Base-by-base conservation (phyloP, 2,113 vertebrate genomes). In the Herpetotheres cachinnans region DNA sequence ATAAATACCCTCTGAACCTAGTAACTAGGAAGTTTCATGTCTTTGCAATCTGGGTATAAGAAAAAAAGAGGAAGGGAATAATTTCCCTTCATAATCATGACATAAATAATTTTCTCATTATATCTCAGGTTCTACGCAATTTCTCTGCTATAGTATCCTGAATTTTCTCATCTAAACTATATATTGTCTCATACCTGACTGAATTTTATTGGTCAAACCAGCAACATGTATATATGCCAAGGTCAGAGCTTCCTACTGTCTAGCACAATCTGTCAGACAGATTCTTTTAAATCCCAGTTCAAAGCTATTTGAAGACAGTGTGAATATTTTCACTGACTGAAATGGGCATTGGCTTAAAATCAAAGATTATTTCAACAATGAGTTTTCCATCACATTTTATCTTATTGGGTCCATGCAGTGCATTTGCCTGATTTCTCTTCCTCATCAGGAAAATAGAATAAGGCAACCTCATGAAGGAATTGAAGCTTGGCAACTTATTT, bases 311-410 rank as follows among this genome's bases (percentile, higher is more conserved):
- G 36, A 58, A 76, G 56, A 27, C 36, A 54, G 15, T 11, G 15
- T 62, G 86, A 89, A 54, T 91, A 74, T 96, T 95, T 95, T 61
- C 72, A 56, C 44, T 72, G 83, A 76, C 77, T 91, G 81, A 71
- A 77, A 65, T n/a, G 44, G 49, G 36, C 49, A 22, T 7, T 93
- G 91, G 70, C 89, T 89, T 69, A 91, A 55, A 92, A 78, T n/a
- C 73, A 85, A 81, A 52, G 89, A 93, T 93, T 86, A 50, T 62
- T 92, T 89, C 80, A 81, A 15, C 0, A 2, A 13, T 24, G 72
- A 78, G 20, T 76, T 96, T 92, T 82, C 86, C 44, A 78, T 89
- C 93, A 85, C 30, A 8, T 20, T 91, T 81, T 69, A 86, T 92
- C 89, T 82, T 65, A 4, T 61, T 65, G 89, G 61, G 25, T 65